Percentiles rank a stretch among this genome's conserved stretches.
Conservation (phyloP, 2,797 vertebrate genomes). For the Manis pentadactyla region DNA sequence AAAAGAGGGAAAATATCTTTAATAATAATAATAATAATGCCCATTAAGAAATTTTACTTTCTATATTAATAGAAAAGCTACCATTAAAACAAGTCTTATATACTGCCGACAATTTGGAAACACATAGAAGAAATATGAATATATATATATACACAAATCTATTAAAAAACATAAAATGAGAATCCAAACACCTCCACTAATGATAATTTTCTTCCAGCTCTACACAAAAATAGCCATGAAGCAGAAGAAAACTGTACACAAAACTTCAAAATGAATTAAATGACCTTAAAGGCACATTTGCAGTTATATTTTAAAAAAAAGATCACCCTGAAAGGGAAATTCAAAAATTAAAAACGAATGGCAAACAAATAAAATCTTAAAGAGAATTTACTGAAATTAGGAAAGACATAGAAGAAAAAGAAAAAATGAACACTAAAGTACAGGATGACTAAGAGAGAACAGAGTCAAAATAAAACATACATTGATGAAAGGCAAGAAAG, state of each 20-base stretch:
- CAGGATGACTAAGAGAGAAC: neutral
- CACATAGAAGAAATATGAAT: neutral
- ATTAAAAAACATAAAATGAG: neutral
- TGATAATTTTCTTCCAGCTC: neutral
- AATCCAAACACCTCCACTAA: neutral
- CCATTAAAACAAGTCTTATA: neutral
- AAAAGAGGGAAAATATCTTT: neutral
- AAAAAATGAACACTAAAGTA: neutral
- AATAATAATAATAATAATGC: neutral
- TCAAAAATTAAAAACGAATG: neutral
- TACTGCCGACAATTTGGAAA: neutral
- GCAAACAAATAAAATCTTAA: neutral
- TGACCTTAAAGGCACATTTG: neutral
- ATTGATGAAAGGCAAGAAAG: neutral
- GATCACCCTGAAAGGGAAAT: neutral
- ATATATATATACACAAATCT: neutral
- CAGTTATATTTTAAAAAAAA: neutral
- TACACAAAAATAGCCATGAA: neutral
- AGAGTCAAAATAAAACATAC: neutral
- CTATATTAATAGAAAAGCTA: neutral
- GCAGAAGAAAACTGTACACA: neutral
- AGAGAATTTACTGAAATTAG: neutral
- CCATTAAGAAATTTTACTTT: neutral
- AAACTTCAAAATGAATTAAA: neutral
- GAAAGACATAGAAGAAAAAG: neutral